Percentiles rank a stretch among this genome's conserved stretches.
Evolutionary conservation across 2,797 vertebrate species (phyloP).

Genomic region (Halcyon chelicuti): DNA sequence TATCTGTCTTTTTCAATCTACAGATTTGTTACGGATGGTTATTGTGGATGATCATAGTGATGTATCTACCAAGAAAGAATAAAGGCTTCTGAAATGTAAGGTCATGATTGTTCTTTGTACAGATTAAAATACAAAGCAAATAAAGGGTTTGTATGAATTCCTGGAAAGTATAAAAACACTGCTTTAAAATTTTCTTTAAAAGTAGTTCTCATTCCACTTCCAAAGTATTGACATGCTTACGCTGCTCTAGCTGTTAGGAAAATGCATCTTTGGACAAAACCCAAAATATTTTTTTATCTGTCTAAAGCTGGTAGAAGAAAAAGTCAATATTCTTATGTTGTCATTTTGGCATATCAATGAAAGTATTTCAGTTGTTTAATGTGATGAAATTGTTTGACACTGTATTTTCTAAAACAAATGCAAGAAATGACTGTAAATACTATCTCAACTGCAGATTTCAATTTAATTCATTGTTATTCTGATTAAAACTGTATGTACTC

Average conservation of each 20-base stretch:
- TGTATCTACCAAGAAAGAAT: not conserved
- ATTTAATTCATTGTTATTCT: constrained; percentile 17
- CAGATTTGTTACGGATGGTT: not conserved
- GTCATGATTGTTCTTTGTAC: not conserved
- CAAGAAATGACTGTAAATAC: constrained; percentile 19
- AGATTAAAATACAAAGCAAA: not conserved
- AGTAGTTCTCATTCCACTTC: not conserved
- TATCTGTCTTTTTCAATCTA: not conserved
- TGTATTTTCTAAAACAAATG: not conserved
- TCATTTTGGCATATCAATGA: not conserved
- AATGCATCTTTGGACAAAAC: not conserved
- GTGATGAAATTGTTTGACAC: not conserved
- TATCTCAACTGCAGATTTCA: not conserved
- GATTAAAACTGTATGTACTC: constrained; percentile 10
- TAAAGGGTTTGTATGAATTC: not conserved
- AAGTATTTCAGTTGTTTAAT: constrained; percentile 7
- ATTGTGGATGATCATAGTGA: not conserved
- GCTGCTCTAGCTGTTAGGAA: not conserved
- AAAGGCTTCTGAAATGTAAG: not conserved
- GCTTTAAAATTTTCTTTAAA: not conserved
- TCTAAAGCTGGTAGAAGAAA: not conserved
- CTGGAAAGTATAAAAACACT: not conserved
- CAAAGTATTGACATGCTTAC: not conserved
- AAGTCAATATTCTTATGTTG: not conserved
- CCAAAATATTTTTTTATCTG: not conserved